phyloP scores from a whole-genome alignment of 2,797 vertebrate species.

The Anguilla megastoma region DNA sequence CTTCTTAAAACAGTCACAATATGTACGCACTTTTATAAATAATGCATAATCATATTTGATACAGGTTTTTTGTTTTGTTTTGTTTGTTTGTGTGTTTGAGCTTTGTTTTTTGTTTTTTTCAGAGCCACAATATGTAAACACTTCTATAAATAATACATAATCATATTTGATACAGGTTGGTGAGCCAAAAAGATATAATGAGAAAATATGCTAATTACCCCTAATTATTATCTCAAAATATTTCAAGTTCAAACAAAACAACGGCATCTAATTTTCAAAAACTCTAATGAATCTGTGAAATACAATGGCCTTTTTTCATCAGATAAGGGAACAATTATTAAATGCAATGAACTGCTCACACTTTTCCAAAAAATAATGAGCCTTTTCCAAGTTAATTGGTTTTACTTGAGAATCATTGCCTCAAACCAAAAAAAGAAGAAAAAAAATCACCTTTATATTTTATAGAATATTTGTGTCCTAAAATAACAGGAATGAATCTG shows the following conservation, averaged over 20 bases:
- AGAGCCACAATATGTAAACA: neutral
- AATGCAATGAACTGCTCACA: neutral
- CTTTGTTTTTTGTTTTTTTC: neutral
- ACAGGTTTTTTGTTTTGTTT: neutral
- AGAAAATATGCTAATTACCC: conserved; percentile 13
- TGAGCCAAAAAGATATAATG: conserved; percentile 20
- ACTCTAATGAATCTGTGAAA: neutral
- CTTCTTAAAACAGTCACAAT: neutral
- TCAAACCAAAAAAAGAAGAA: neutral
- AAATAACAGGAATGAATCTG: neutral
- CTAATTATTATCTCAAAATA: conserved; percentile 20
- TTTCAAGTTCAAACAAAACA: neutral
- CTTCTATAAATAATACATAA: conserved; percentile 16
- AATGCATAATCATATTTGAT: conserved; percentile 14
- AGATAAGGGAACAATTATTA: neutral
- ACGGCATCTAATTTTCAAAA: neutral
- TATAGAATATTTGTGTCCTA: neutral
- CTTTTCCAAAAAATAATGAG: neutral
- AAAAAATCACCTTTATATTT: neutral
- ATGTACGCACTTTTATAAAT: neutral
- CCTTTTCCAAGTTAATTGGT: conserved; percentile 3
- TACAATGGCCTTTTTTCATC: neutral
- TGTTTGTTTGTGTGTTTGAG: no score
- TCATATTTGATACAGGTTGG: conserved; percentile 23
- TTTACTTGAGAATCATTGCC: neutral